Conservation (phyloP, 2,797 vertebrate species). For the Crax fasciolata region DNA sequence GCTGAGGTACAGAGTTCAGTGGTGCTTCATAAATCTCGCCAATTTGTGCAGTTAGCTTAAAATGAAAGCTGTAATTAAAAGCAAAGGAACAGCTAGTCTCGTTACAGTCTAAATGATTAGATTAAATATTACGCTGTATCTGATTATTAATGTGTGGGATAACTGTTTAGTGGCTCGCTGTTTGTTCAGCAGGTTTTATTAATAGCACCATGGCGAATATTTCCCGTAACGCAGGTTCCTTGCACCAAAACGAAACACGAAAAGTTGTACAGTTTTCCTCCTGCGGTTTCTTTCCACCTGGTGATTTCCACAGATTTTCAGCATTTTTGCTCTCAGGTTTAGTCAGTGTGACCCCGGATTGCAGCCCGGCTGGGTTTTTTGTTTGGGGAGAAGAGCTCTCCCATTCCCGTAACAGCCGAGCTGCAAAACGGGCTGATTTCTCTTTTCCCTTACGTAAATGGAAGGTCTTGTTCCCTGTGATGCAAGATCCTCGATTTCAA, state of each 20-base stretch:
- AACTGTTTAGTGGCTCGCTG: not conserved
- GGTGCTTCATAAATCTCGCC: constrained; percentile 41
- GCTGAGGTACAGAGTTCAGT: not conserved
- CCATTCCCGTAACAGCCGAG: constrained; percentile 13
- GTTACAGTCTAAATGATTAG: not conserved
- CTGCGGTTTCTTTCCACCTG: not conserved
- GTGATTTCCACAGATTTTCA: constrained; percentile 70
- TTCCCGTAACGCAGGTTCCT: not conserved
- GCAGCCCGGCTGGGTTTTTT: not conserved
- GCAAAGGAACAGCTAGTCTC: constrained; percentile 26
- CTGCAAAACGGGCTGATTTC: not conserved
- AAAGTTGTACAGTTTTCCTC: constrained; percentile 22
- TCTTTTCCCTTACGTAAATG: constrained; percentile 49
- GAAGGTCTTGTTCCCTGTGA: constrained; percentile 23
- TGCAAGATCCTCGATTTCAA: not conserved
- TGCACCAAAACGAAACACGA: not conserved
- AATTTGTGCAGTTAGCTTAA: constrained; percentile 55
- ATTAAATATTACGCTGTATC: constrained; percentile 44
- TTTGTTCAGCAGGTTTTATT: constrained; percentile 60
- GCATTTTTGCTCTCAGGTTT: constrained; percentile 49
- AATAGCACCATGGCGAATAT: not conserved
- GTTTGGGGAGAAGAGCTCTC: not conserved
- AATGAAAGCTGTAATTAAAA: constrained; percentile 65
- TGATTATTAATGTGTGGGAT: constrained; percentile 41
- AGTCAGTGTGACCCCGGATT: constrained; percentile 24